Base-by-base conservation (phyloP, 1,140 invertebrate species). In the Aphidius gifuensis region DNA sequence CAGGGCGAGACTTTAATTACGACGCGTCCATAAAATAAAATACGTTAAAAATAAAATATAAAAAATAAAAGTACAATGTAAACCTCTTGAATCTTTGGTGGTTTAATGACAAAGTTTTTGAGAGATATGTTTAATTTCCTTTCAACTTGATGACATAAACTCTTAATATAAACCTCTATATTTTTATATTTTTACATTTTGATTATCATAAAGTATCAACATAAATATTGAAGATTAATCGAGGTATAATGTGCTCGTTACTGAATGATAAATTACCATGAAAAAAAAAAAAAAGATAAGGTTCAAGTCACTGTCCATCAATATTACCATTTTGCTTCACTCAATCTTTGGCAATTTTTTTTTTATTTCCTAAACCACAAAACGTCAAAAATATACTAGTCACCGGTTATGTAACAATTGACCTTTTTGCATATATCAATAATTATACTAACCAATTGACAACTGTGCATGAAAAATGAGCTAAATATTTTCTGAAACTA, bases 211-310 rank as follows among this genome's bases (percentile, higher is more conserved):
- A 75, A 72, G 67, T 66, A 58, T 60, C 69, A 74, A 74, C 74
- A 75, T 76, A 75, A 75, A 74, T 74, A 75, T 76, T 66, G 72
- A 77, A 72, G 74, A 77, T 77, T 77, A 77, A 77, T 77, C 69
- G 73, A 72, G 64, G 57, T 64, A 60, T 77, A 77, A 77, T 75
- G 68, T 61, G 66, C 66, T 68, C 68, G 69, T 76, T 74, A 68
- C 50, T 53, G 62, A 62, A 74, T 74, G 73, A 75, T 75, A 74
- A 74, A 76, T 65, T 74, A 72, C 64, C 66, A 65, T 39, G 40
- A 23, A 45, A 58, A 54, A 23, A 43, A 42, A 16, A 38, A 40
- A 39, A 23, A 32, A 62, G 65, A 73, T 70, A 75, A 74, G 64
- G 65, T 69, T 60, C 60, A 58, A 76, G 72, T 77, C 75, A 76